Evolutionary conservation across 2,888 invertebrate species (phyloP).

Genomic region (Acleris laterana): DNA sequence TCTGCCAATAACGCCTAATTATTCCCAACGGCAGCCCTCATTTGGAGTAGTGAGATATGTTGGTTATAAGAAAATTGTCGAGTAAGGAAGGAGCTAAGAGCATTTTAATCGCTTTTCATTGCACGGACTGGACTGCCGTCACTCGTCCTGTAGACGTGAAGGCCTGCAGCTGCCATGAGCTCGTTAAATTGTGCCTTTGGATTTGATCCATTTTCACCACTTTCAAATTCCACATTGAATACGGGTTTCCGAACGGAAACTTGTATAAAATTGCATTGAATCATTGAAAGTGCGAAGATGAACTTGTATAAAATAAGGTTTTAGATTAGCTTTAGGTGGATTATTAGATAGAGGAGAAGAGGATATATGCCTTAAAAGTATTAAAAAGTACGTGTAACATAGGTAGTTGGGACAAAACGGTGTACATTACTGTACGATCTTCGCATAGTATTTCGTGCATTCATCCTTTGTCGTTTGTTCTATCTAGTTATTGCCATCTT

Average conservation of each 20-base stretch:
- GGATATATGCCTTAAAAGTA: constrained; percentile 79
- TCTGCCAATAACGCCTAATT: too few species aligned
- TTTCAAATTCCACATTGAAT: constrained; percentile 43
- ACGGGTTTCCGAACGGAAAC: constrained; percentile 25
- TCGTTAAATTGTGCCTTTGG: constrained; percentile 72
- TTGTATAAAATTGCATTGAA: constrained; percentile 35
- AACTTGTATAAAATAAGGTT: constrained; percentile 54
- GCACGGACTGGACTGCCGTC: not conserved
- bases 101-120: constrained; percentile 2
- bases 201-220: constrained; percentile 44
- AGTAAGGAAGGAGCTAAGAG: not conserved
- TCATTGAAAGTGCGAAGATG: constrained; percentile 45
- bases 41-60: too few species aligned
- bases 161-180: constrained; percentile 67
- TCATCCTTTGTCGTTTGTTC: constrained; percentile 67
- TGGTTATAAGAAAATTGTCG: not conserved
- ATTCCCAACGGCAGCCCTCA: too few species aligned
- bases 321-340: constrained; percentile 72
- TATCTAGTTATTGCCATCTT: constrained; percentile 51
- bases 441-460: constrained; percentile 82
- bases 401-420: constrained; percentile 71
- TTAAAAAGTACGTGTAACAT: constrained; percentile 78
- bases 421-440: constrained; percentile 80
- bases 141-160: not conserved
- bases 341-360: constrained; percentile 58